A percentile compares a stretch with the other conserved stretches of the same genome.
phyloP scores from a whole-genome alignment of 2,888 invertebrate genomes.

The Exocentrus adspersus region DNA sequence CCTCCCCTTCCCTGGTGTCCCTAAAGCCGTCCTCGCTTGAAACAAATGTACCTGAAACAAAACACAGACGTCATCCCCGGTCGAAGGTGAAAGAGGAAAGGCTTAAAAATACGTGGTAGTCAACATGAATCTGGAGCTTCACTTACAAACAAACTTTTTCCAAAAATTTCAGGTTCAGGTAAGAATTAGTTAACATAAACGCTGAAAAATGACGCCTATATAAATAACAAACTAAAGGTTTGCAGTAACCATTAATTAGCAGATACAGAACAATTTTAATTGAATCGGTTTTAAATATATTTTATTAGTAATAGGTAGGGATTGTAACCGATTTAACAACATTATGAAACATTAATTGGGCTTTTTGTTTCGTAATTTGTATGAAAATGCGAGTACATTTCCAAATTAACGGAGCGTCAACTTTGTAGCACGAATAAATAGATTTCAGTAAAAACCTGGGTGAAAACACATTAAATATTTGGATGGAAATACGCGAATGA shows the following conservation, averaged over 20 bases:
- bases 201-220: not conserved
- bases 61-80: slow-evolving; percentile 20
- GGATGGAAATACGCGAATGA: not conserved
- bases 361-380: not conserved
- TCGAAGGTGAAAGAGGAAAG: not conserved
- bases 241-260: not conserved
- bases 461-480: not conserved
- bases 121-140: no score
- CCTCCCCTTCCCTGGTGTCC: slow-evolving; percentile 89
- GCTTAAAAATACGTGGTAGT: not conserved
- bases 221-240: not conserved
- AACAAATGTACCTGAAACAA: slow-evolving; percentile 49
- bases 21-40: slow-evolving; percentile 56
- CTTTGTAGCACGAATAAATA: slow-evolving; percentile 1
- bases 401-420: not conserved
- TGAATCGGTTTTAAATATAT: not conserved
- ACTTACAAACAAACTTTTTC: no score
- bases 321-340: slow-evolving; percentile 2
- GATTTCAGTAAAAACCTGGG: not conserved
- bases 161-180: no score
- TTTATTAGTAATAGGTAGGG: slow-evolving; percentile 1
- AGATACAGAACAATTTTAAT: not conserved
- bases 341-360: slow-evolving; percentile 10
- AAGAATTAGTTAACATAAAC: no score
- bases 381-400: not conserved